Percentiles rank a stretch among this genome's conserved stretches.
These are phyloP conservation scores for Lissocephala sabroskyi DNA, from an alignment of 2,888 invertebrate genomes.

Conservation along the genomic window DNA sequence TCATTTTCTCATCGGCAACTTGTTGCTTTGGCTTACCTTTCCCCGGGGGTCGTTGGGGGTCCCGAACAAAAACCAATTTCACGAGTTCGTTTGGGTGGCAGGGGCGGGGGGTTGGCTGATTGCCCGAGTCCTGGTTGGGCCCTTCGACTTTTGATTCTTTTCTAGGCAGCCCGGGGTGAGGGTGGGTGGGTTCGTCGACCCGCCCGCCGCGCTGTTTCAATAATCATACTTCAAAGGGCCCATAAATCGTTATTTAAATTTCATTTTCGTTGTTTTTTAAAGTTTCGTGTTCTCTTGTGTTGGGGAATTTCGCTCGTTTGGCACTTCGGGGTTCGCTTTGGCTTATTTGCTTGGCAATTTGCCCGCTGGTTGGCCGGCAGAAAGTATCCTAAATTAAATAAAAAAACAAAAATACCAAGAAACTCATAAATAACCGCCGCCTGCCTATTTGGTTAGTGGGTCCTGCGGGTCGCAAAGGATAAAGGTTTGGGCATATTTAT, in stretches of 20 bases:
- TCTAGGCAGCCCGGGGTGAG: too few relatives aligned
- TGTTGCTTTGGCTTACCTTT: slow-evolving; percentile 49
- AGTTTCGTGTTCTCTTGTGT: slow-evolving; percentile 37
- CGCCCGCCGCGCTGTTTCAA: slow-evolving; percentile 40
- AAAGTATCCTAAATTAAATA: slow-evolving; percentile 40
- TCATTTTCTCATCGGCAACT: slow-evolving; percentile 63
- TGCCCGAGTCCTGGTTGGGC: too few relatives aligned
- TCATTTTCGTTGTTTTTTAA: slow-evolving; percentile 53
- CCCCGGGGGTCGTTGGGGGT: too few relatives aligned
- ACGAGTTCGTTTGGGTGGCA: too few relatives aligned
- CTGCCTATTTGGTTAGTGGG: slow-evolving; percentile 57
- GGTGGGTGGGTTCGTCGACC: too few relatives aligned
- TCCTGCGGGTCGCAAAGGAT: slow-evolving; percentile 43
- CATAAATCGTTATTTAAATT: slow-evolving; percentile 68
- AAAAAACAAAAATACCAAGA: slow-evolving; percentile 13
- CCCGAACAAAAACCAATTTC: slow-evolving; percentile 64
- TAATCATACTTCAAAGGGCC: slow-evolving; percentile 63
- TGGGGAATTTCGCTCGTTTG: not conserved
- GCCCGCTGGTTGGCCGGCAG: slow-evolving; percentile 14
- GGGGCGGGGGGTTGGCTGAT: too few relatives aligned
- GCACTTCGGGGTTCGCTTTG: too few relatives aligned
- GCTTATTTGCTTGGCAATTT: slow-evolving; percentile 34
- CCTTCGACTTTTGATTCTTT: too few relatives aligned
- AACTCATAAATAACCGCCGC: too few relatives aligned
- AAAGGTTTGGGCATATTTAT: slow-evolving; percentile 7